phyloP scores from a whole-genome alignment of 1,140 invertebrate species.

The Psix sp. region DNA sequence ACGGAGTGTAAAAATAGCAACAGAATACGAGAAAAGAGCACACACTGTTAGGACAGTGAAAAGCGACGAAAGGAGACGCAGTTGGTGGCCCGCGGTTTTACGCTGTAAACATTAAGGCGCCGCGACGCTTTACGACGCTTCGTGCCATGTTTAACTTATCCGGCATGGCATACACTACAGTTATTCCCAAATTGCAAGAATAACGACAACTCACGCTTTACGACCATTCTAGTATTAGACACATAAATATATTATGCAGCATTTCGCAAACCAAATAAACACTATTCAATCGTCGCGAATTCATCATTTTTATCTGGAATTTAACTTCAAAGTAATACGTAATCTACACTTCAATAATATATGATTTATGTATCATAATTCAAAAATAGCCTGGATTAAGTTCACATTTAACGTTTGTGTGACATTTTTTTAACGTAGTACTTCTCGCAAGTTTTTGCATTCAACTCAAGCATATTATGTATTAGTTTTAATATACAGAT shows the following conservation, averaged over 20 bases:
- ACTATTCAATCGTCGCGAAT: conserved; percentile 10
- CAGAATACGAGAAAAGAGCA: conserved; percentile 45
- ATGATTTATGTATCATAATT: too few relatives aligned
- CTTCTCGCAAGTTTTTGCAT: too few relatives aligned
- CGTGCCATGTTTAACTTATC: conserved; percentile 72
- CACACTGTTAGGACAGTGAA: conserved; percentile 50
- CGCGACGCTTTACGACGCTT: conserved; percentile 75
- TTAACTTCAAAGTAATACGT: too few relatives aligned
- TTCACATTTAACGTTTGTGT: too few relatives aligned
- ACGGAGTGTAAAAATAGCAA: conserved; percentile 49
- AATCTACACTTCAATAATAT: too few relatives aligned
- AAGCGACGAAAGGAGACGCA: conserved; percentile 62
- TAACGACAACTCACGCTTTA: conserved; percentile 66
- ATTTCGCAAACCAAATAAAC: conserved; percentile 61
- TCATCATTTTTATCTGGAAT: not conserved
- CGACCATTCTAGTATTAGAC: conserved; percentile 44
- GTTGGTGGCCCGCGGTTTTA: conserved; percentile 70
- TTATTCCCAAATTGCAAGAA: conserved; percentile 64
- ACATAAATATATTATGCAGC: conserved; percentile 56
- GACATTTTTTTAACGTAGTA: too few relatives aligned
- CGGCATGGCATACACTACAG: conserved; percentile 67
- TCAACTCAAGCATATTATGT: too few relatives aligned
- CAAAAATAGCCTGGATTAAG: too few relatives aligned
- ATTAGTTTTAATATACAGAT: too few relatives aligned
- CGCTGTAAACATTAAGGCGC: conserved; percentile 74